Evolutionary conservation across 2,797 vertebrate species (phyloP), one percentile per base, ranked within the genome.

Genomic region (Spheniscus humboldti): DNA sequence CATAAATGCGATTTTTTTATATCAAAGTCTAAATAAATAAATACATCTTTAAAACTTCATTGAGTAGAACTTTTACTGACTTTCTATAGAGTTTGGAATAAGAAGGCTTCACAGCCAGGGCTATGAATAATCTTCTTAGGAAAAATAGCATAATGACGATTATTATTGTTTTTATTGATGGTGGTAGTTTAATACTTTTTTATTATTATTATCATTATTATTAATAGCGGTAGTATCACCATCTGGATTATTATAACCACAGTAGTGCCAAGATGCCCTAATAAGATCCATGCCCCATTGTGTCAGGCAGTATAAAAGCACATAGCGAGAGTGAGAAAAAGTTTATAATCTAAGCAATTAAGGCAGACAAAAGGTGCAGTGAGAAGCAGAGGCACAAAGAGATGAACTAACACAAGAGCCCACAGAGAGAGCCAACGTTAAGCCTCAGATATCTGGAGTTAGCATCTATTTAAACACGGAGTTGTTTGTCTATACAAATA

Each of bases 341-440:
- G 63, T 95, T 97, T 94, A 60, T 55, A 93, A 89, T 66, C 5
- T 33, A 66, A 81, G 66, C 47, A 90, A 59, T 92, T 77, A 82
- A 88, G 31, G 68, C 80, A 93, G 73, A 95, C 85, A 96, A 96
- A 97, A 92, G 90, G 66, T 95, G 84, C 60, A 95, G 80, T 3
- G 18, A 88, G 92, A 78, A 80, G 82, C 10, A 4, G 76, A 69
- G 68, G 63, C 69, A 83, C 86, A 72, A 90, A 89, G 80, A 85
- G 71, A 94, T 28, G 45, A 66, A 39, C 45, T 25, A 39, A 80
- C 74, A 55, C 31, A 43, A 55, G 56, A 90, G 20, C 45, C 62
- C 77, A 47, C 0, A 0, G 28, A 45, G 55, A 88, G 55, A 78
- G 23, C 13, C 43, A 48, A 17, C 1, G 0, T 50, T 33, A 79